Evolutionary conservation across 1,140 invertebrate genomes (phyloP), one percentile per base, ranked within the genome.

Genomic region (Drosophila grimshawi): DNA sequence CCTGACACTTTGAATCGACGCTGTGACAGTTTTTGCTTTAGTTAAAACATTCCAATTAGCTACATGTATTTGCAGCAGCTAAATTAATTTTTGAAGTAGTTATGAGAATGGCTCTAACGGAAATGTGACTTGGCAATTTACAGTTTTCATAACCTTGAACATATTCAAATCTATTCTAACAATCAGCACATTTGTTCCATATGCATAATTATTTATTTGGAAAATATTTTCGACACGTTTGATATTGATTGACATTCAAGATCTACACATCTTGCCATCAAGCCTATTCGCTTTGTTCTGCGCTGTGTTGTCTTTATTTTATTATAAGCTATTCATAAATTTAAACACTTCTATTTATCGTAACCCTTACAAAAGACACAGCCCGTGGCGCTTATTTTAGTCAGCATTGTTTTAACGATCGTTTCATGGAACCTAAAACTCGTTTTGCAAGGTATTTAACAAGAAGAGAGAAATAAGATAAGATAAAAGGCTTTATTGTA

Each of bases 1-100:
- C 81, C 78, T 81, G 79, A 48, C 73, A 78, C 67, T 55, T 62
- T 30, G 41, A 49, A 60, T 66, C 51, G 19, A 43, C 60, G 32
- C 11, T 43, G 43, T 46, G 49, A 64, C 45, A 72, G 45, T 56
- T 55, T 35, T 33, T 43, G 37, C n/a, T 52, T 27, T 8, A 39
- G 49, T 41, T 41, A 4, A 59, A 59, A 59, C 10, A 41, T 32
- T 52, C 41, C 29, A 41, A 33, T 35, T 43, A 45, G 56, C 7
- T 6, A 27, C n/a, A 60, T 7, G 4, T 4, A 43, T 4, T 43
- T 43, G 39, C 39, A 10, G 39, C 37, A n/a, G 8, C 3, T 41
- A 8, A 10, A 10, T 8, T 41, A 41, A 41, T 8, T 41, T 8
- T 8, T 3, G 5, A 41, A 41, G 19, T 19, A 19, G 19, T 19